Evolutionary conservation across 2,113 vertebrate genomes (phyloP).

Genomic region (Struthidea cinerea): DNA sequence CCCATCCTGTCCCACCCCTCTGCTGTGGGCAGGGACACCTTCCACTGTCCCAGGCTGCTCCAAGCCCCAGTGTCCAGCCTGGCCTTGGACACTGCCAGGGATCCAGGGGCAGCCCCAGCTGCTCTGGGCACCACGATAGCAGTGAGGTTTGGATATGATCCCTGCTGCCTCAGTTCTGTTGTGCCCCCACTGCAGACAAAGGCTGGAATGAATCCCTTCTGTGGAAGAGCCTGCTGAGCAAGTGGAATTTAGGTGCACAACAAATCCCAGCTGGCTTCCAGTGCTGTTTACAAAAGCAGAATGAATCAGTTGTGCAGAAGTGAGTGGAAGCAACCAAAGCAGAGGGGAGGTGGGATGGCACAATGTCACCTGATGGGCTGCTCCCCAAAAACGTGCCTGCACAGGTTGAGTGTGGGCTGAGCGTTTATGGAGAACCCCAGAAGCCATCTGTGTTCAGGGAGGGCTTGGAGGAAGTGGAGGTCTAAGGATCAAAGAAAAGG

Average conservation of each 20-base stretch:
- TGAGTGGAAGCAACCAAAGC: neutral
- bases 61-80: neutral
- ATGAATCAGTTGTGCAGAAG: neutral
- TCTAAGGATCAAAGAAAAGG: neutral
- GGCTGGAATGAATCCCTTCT: neutral
- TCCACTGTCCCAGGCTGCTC: neutral
- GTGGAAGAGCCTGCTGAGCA: neutral
- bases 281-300: neutral
- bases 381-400: neutral
- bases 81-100: neutral
- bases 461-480: neutral
- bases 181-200: neutral
- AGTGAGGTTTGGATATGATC: neutral
- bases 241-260: neutral
- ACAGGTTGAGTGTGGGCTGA: neutral
- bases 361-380: fast-evolving
- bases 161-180: neutral
- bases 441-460: neutral
- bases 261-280: neutral
- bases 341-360: neutral
- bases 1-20: neutral
- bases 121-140: neutral
- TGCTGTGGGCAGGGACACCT: neutral
- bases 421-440: neutral
- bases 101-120: neutral